phyloP scores from a whole-genome alignment of 2,797 vertebrate species.

The Xiphorhynchus erythropygius region DNA sequence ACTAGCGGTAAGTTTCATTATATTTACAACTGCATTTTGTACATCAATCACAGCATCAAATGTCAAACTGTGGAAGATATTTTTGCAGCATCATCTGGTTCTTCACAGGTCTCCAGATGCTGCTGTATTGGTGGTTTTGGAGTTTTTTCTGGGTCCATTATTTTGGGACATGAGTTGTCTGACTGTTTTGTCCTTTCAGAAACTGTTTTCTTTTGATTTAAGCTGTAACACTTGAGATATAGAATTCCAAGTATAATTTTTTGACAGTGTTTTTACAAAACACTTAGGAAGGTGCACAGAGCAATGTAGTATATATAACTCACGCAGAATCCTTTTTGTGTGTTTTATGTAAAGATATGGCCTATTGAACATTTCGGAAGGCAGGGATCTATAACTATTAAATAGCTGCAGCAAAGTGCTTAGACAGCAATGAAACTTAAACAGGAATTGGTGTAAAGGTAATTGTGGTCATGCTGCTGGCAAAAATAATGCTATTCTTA shows the following conservation, averaged over 20 bases:
- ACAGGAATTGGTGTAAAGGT: constrained; percentile 5
- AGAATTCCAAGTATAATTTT: background rate
- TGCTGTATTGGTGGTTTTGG: constrained; percentile 13
- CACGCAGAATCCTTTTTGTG: background rate
- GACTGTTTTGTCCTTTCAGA: constrained; percentile 15
- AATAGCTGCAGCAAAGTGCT: background rate
- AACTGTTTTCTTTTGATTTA: constrained; percentile 33
- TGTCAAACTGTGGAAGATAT: background rate
- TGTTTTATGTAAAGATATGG: background rate
- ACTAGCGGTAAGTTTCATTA: background rate
- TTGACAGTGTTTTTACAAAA: background rate
- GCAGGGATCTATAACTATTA: background rate
- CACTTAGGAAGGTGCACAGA: background rate
- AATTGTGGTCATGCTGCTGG: constrained; percentile 20
- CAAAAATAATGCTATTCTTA: constrained; percentile 31
- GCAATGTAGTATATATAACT: background rate
- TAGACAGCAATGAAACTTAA: background rate
- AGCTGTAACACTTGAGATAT: background rate
- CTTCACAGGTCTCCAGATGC: constrained; percentile 32
- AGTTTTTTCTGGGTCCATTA: constrained; percentile 35
- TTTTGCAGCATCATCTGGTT: constrained; percentile 27
- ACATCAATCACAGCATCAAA: background rate
- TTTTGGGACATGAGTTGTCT: constrained; percentile 24
- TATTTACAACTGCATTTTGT: constrained; percentile 10
- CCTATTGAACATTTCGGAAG: background rate